Evolutionary conservation across 2,888 invertebrate species (phyloP).

Genomic region (Drosophila atroscutellata): DNA sequence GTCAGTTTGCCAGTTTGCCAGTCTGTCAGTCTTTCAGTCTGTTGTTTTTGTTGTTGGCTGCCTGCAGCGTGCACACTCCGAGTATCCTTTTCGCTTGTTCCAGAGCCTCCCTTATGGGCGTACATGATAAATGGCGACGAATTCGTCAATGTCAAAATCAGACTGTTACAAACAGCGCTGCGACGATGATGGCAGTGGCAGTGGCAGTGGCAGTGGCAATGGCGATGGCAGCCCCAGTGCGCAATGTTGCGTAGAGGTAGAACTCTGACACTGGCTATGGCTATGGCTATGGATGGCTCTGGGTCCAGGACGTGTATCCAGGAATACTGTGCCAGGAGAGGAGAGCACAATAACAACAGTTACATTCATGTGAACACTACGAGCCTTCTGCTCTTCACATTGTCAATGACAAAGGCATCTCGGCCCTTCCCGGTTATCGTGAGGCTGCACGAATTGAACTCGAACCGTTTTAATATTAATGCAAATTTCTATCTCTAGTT

Average conservation of each 20-base stretch:
- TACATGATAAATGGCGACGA: constrained; percentile 85
- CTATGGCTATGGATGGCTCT: constrained; percentile 39
- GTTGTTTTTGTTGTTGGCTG: constrained; percentile 34
- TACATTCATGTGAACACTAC: constrained; percentile 24
- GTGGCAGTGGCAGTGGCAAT: constrained; percentile 7
- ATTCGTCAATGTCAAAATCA: constrained; percentile 86
- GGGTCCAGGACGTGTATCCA: constrained; percentile 54
- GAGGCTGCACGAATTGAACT: constrained; percentile 21
- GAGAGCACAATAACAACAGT: constrained; percentile 33
- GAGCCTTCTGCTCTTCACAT: constrained; percentile 12
- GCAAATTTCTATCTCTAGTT: constrained; percentile 35
- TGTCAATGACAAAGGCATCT: constrained; percentile 1
- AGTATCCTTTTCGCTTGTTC: constrained; percentile 76
- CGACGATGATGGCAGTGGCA: constrained; percentile 28
- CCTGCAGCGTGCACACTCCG: constrained; percentile 68
- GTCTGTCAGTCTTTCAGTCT: constrained; percentile 13
- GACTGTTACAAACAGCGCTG: constrained; percentile 85
- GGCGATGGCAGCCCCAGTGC: constrained; percentile 37
- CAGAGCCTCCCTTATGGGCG: constrained; percentile 80
- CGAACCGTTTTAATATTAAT: constrained; percentile 26
- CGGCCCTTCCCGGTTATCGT: constrained; percentile 3
- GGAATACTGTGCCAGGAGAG: constrained; percentile 13
- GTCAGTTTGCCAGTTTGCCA: constrained; percentile 11
- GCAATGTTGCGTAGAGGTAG: constrained; percentile 59
- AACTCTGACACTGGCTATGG: constrained; percentile 44